These are phyloP conservation scores for Drosophila kambysellisi DNA, from an alignment of 2,888 invertebrate genomes.

Conservation along the genomic window DNA sequence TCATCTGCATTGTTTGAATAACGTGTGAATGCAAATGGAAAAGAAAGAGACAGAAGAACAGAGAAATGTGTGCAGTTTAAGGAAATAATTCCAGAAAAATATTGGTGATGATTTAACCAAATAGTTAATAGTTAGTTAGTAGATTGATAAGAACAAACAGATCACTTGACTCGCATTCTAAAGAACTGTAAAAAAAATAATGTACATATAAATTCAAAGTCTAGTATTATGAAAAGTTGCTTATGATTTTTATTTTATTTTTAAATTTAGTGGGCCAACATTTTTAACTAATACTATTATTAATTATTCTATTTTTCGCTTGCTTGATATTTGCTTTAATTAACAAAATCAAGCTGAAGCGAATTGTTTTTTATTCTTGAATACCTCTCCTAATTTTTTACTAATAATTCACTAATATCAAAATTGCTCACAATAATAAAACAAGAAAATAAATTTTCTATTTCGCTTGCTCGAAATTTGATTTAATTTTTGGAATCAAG, in stretches of 20 bases:
- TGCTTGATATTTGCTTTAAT: background rate
- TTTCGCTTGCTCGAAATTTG: background rate
- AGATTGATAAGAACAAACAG: no score
- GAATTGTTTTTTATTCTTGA: background rate
- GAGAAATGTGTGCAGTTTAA: background rate
- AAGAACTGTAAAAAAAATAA: no score
- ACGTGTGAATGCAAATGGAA: background rate
- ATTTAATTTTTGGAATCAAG: background rate
- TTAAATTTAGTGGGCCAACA: background rate
- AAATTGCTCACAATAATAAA: background rate
- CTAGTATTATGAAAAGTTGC: background rate
- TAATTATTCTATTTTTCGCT: background rate
- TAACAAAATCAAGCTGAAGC: background rate
- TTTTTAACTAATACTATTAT: background rate
- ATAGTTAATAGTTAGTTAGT: no score
- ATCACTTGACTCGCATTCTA: no score
- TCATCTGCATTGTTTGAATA: no score
- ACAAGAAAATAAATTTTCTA: background rate
- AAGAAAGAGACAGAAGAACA: background rate
- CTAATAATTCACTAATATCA: no score
- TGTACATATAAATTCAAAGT: background rate
- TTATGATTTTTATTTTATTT: background rate
- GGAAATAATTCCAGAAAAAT: background rate
- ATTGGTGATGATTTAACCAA: no score
- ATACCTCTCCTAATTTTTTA: background rate